phyloP scores from a whole-genome alignment of 1,140 invertebrate species.

The Lepidurus apus region DNA sequence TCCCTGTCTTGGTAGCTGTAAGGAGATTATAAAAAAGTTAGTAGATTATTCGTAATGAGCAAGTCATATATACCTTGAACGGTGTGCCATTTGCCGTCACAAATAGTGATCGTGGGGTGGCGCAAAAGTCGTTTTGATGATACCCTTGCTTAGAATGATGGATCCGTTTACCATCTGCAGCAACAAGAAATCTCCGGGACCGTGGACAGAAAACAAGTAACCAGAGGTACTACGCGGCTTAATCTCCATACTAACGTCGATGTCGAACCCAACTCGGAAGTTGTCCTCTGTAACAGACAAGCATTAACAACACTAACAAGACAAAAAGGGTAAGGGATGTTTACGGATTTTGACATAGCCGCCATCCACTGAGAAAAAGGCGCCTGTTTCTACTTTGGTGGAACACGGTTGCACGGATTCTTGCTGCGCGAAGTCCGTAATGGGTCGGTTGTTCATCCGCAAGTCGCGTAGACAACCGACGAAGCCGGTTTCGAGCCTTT shows the following conservation, averaged over 20 bases:
- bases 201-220: conserved; percentile 66
- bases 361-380: conserved; percentile 74
- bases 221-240: conserved; percentile 77
- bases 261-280: conserved; percentile 68
- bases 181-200: conserved; percentile 71
- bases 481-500: conserved; percentile 58
- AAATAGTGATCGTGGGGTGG: conserved; percentile 63
- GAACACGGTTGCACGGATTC: conserved; percentile 70
- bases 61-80: conserved; percentile 65
- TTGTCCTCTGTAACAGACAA: conserved; percentile 53
- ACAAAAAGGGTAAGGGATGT: conserved; percentile 37
- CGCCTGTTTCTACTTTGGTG: conserved; percentile 73
- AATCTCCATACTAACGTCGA: conserved; percentile 79
- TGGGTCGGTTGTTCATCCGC: conserved; percentile 56
- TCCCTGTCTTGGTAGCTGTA: conserved; percentile 74
- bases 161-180: conserved; percentile 79
- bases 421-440: conserved; percentile 54
- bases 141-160: conserved; percentile 68
- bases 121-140: conserved; percentile 65
- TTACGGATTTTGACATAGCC: conserved; percentile 62
- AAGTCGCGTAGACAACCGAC: conserved; percentile 82
- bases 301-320: neutral
- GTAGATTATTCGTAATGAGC: neutral
- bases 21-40: conserved; percentile 41
- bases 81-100: conserved; percentile 86